Evolutionary conservation across 2,888 invertebrate species (phyloP), one percentile per base, ranked within the genome.

Genomic region (Mythimna ferrago): DNA sequence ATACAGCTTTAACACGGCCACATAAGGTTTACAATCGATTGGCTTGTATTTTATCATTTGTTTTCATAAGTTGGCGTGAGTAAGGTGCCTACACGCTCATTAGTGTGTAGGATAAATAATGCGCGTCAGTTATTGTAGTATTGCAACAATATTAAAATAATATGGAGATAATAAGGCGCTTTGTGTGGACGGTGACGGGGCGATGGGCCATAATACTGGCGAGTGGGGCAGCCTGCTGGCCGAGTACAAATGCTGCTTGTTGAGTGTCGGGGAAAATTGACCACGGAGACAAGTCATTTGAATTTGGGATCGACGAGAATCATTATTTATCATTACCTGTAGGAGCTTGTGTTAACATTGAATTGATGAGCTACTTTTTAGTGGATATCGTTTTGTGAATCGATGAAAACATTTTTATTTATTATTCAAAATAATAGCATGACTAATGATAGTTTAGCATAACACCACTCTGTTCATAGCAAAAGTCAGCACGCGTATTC

Each of bases 111-210:
- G 91, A 92, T 91, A 91, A 90, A 93, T 92, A 94, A 93, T 88
- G 87, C 89, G 87, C 84, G 86, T 89, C 90, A 89, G 88, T 89
- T 89, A 91, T 93, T 92, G 93, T 94, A 90, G 90, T 92, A 92
- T 92, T 92, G 94, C 93, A 94, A 95, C 94, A 94, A 94, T 95
- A 94, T 94, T 95, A 94, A 94, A 95, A 95, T 95, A 95, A 95
- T 94, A 94, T 92, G 89, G 81, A 86, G 90, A 94, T 95, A 94
- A 95, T 95, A 93, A 91, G 92, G 90, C 87, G 88, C 92, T 94
- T 94, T 94, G 93, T 93, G 16, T 67, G 64, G 73, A 62, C 73
- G 44, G 81, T 68, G 80, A 77, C 71, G 74, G 82, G 63, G 56
- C 58, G 71, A 68, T 68, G 65, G 73, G 63, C 53, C 65, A 80